Evolutionary conservation across 2,797 vertebrate species (phyloP).

Genomic region (Setipinna tenuifilis): DNA sequence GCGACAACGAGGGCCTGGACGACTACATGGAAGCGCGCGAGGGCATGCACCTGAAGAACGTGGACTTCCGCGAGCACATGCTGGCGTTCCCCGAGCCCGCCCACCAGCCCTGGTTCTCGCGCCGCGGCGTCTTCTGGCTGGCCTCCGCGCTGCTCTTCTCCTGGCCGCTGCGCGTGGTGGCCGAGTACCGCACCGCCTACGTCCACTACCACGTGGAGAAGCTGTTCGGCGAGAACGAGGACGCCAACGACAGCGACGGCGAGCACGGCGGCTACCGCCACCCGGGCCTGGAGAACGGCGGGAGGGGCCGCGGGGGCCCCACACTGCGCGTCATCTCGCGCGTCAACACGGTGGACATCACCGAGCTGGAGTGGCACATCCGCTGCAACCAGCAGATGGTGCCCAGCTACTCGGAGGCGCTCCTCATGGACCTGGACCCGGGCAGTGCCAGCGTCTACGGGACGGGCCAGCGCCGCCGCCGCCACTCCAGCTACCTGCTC

Average conservation of each 20-base stretch:
- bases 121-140: conserved; percentile 76
- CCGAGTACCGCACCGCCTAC: conserved; percentile 74
- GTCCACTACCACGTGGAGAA: conserved; percentile 84
- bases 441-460: conserved; percentile 9
- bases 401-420: conserved; percentile 80
- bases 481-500: conserved; percentile 69
- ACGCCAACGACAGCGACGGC: conserved; percentile 58
- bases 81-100: conserved; percentile 75
- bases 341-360: conserved; percentile 79
- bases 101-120: conserved; percentile 75
- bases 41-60: conserved; percentile 80
- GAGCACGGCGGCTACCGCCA: conserved; percentile 42
- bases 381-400: conserved; percentile 82
- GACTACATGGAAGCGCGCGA: conserved; percentile 82
- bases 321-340: conserved; percentile 67
- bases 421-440: conserved; percentile 72
- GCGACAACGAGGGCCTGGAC: conserved; percentile 78
- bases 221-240: conserved; percentile 74
- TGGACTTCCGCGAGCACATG: conserved; percentile 79
- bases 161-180: conserved; percentile 76
- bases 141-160: conserved; percentile 73
- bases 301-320: conserved; percentile 43
- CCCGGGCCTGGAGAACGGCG: conserved; percentile 51
- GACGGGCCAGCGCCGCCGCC: conserved; percentile 31
- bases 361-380: conserved; percentile 82